A percentile compares a stretch with the other conserved stretches of the same genome.
phyloP scores from a whole-genome alignment of 1,140 invertebrate genomes.

The Ips nitidus region DNA sequence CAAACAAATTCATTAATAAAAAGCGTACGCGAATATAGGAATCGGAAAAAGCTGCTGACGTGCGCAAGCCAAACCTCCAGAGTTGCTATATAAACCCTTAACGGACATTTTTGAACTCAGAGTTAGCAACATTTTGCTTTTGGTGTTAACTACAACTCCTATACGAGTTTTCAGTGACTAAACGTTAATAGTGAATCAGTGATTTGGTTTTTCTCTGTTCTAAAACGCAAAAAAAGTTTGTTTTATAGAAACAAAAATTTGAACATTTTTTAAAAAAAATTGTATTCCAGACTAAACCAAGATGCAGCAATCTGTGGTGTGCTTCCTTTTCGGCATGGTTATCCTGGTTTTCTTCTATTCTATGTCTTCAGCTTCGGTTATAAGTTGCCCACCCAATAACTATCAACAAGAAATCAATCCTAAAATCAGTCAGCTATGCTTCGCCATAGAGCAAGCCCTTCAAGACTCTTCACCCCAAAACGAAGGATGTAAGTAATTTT shows the following conservation, averaged over 20 bases:
- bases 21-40: too few species aligned
- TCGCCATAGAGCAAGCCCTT: constrained; percentile 41
- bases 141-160: not conserved
- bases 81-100: constrained; percentile 16
- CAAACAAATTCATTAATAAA: too few species aligned
- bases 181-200: not conserved
- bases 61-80: too few species aligned
- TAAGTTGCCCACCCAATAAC: constrained; percentile 44
- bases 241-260: not conserved
- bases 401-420: constrained; percentile 40
- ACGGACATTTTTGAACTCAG: constrained; percentile 30
- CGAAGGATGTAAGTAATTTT: constrained; percentile 33
- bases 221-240: not conserved
- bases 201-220: not conserved
- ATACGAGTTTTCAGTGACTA: not conserved
- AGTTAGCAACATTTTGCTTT: constrained; percentile 21
- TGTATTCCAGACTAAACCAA: not conserved
- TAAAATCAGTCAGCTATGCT: constrained; percentile 46
- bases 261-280: not conserved
- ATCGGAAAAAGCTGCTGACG: too few species aligned
- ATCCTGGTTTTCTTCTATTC: constrained; percentile 30
- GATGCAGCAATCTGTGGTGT: constrained; percentile 23
- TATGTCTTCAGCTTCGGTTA: constrained; percentile 39
- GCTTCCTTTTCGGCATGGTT: constrained; percentile 20
- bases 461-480: constrained; percentile 36